Base-by-base conservation (phyloP, 1,140 invertebrate genomes). In the Octopus bimaculoides region DNA sequence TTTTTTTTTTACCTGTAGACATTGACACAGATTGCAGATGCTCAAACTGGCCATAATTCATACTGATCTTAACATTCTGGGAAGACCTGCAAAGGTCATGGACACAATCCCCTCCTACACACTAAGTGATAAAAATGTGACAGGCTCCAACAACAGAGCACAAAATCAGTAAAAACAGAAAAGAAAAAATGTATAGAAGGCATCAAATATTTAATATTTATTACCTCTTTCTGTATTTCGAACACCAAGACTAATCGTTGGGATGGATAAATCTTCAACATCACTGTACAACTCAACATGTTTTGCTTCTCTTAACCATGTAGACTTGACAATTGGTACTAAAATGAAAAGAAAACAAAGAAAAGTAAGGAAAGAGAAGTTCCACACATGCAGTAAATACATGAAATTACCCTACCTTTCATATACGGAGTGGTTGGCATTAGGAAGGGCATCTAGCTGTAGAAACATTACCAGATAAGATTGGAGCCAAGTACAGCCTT, bases 251-350 rank as follows among this genome's bases (percentile, higher is more conserved):
- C 92, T 89, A 77, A 94, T 91, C 10, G 94, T 94, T 26, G 93
- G 93, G 82, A 96, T 92, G 74, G 89, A 87, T 52, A 89, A 81
- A 91, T 96, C 95, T 93, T 88, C 83, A 54, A 66, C 87, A 87
- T 97, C 94, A 89, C 95, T 97, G 87, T 94, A 97, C 89, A 93
- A 96, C 85, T 93, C 92, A 81, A 95, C 92, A 85, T 94, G 91
- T 20, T 90, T 87, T 9, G 92, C 92, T 77, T 94, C 92, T 82
- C 91, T 92, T 9, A 92, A 94, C 96, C 96, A 97, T 3, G 95
- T 96, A 78, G 92, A 92, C 90, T 94, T 92, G 20, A 97, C 93
- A 54, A 96, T 91, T 80, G 93, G 92, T 56, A 96, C 92, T 91
- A 80, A 61, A 83, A 84, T 12, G 73, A 10, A 83, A 82, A 77